Percentiles rank a stretch among this genome's conserved stretches.
Conservation (phyloP, 2,888 invertebrate species). For the Eupithecia abbreviata region DNA sequence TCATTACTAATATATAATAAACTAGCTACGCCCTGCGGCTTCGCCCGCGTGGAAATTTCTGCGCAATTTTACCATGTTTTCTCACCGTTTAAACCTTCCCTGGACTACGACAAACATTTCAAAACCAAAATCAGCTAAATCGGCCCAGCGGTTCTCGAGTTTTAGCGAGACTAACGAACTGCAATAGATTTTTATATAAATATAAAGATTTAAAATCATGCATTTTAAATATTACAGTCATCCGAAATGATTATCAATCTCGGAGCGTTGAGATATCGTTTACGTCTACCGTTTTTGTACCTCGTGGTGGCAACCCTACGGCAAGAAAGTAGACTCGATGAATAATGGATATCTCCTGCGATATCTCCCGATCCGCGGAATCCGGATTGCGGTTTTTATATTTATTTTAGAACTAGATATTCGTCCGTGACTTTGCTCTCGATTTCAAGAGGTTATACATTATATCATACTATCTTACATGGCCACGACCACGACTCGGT, state of each 20-base stretch:
- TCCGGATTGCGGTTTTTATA: constrained; percentile 54
- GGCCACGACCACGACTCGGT: no score
- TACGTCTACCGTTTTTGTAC: not conserved
- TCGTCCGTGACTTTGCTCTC: constrained; percentile 2
- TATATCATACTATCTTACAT: no score
- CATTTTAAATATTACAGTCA: not conserved
- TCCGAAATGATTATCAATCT: not conserved
- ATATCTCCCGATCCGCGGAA: constrained; percentile 43
- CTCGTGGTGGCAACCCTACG: constrained; percentile 39
- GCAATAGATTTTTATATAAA: no score
- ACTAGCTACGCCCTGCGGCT: no score
- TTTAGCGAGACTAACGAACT: no score
- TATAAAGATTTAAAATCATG: not conserved
- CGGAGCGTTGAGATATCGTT: not conserved
- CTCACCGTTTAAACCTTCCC: no score
- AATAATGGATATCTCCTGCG: constrained; percentile 58
- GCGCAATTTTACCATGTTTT: no score
- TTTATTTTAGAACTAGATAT: constrained; percentile 40
- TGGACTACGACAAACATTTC: no score
- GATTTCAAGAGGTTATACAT: not conserved
- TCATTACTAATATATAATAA: no score
- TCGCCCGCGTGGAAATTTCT: no score
- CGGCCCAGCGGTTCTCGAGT: no score
- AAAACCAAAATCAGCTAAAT: no score
- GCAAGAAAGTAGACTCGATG: constrained; percentile 62